A percentile compares a stretch with the other conserved stretches of the same genome.
Evolutionary conservation across 2,113 vertebrate genomes (phyloP).

Genomic region (Ornithorhynchus anatinus): DNA sequence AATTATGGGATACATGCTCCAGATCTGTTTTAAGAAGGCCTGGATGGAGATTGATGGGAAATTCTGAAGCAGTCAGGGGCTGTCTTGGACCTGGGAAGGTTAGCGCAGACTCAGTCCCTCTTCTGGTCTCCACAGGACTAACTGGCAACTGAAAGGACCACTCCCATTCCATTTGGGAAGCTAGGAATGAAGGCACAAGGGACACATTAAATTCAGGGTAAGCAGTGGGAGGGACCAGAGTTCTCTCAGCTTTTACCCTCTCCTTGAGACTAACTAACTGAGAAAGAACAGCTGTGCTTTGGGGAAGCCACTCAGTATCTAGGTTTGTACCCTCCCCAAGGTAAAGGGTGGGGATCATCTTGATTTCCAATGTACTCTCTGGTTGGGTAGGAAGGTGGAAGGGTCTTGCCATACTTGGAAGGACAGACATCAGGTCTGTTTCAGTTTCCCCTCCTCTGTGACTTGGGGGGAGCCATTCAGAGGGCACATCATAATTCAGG

Average conservation of each 20-base stretch:
- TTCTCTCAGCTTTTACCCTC: background rate
- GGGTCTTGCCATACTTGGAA: background rate
- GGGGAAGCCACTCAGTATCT: background rate
- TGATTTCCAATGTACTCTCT: background rate
- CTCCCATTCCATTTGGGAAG: too few relatives aligned
- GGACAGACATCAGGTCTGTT: background rate
- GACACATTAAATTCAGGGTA: too few relatives aligned
- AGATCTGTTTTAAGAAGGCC: background rate
- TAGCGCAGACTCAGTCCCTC: too few relatives aligned
- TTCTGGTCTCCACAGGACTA: too few relatives aligned
- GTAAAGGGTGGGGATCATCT: accelerated
- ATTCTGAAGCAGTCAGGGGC: background rate
- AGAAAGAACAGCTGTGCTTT: background rate
- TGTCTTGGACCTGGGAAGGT: too few relatives aligned
- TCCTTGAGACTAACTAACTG: background rate
- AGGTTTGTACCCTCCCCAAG: background rate
- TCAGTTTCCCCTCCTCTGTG: background rate
- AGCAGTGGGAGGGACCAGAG: background rate
- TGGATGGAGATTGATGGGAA: background rate
- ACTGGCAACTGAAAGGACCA: too few relatives aligned
- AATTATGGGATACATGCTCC: background rate
- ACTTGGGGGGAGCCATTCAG: background rate
- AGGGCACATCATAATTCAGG: background rate
- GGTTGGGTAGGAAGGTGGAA: background rate
- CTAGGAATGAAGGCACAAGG: too few relatives aligned